Conservation (phyloP, 2,888 invertebrate species). For the Neelides folsomi region DNA sequence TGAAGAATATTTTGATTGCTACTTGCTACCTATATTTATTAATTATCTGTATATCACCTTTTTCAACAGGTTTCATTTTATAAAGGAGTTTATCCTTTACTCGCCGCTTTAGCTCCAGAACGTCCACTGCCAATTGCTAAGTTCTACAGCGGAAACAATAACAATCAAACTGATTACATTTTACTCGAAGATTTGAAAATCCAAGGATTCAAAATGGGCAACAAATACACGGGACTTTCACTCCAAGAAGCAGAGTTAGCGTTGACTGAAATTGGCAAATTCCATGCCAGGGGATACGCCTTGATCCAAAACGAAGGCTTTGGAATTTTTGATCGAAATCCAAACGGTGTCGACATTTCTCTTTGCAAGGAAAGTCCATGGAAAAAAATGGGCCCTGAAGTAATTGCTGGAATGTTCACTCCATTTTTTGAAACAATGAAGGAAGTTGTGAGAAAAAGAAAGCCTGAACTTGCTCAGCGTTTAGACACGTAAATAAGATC, state of each 20-base stretch:
- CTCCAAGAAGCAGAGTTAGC: conserved; percentile 9
- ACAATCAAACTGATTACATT: conserved; percentile 9
- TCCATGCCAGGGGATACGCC: conserved; percentile 18
- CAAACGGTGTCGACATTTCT: not conserved
- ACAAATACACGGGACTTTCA: conserved; percentile 15
- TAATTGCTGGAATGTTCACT: no score
- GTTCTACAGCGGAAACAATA: conserved; percentile 1
- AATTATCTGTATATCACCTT: no score
- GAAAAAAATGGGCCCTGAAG: no score
- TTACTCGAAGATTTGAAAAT: conserved; percentile 21
- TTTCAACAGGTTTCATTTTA: no score
- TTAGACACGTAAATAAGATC: no score
- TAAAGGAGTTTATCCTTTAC: no score
- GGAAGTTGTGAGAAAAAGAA: no score
- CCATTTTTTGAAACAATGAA: no score
- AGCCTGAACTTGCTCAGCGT: no score
- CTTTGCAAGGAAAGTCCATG: no score
- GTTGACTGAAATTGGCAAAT: conserved; percentile 14
- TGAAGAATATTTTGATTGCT: no score
- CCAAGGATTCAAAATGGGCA: conserved; percentile 20
- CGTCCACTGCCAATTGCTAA: conserved; percentile 6
- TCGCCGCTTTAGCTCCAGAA: not conserved
- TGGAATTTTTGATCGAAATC: conserved; percentile 9
- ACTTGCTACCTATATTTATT: no score
- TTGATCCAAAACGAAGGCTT: conserved; percentile 11